Percentiles rank a stretch among this genome's conserved stretches.
Conservation (phyloP, 2,888 invertebrate species). For the Biston betularia region DNA sequence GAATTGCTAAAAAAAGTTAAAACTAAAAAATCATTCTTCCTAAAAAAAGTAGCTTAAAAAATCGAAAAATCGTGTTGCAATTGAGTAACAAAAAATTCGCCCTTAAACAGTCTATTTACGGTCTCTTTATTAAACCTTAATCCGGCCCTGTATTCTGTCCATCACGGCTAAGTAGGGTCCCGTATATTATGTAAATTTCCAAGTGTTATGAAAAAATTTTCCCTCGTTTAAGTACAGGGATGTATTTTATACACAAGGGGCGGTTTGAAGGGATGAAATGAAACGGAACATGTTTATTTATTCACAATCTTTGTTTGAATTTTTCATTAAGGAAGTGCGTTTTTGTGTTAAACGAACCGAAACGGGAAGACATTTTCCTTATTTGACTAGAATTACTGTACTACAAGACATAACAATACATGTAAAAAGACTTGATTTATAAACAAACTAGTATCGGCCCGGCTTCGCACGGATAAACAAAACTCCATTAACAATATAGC, state of each 20-base stretch:
- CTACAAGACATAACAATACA: no score
- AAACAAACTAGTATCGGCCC: no score
- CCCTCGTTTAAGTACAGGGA: constrained; percentile 15
- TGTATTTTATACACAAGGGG: constrained; percentile 12
- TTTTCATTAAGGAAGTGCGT: background rate
- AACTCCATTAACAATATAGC: no score
- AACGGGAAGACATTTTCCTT: background rate
- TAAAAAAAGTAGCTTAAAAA: no score
- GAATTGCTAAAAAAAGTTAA: no score
- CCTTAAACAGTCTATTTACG: background rate
- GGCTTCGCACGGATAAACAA: no score
- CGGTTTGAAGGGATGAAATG: constrained; percentile 10
- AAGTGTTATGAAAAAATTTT: constrained; percentile 30
- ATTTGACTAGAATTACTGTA: background rate
- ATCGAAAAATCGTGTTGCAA: background rate
- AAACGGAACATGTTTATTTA: constrained; percentile 1
- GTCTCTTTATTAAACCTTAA: background rate
- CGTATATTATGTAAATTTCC: constrained; percentile 28
- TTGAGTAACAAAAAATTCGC: background rate
- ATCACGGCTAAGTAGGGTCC: constrained; percentile 25
- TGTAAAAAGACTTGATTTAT: background rate
- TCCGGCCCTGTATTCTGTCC: constrained; percentile 4
- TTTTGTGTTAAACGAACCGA: background rate
- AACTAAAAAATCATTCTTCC: no score
- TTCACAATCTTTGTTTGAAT: constrained; percentile 9